These are phyloP conservation scores for Heteropelma amictum DNA, from an alignment of 2,888 invertebrate genomes.

Conservation along the genomic window DNA sequence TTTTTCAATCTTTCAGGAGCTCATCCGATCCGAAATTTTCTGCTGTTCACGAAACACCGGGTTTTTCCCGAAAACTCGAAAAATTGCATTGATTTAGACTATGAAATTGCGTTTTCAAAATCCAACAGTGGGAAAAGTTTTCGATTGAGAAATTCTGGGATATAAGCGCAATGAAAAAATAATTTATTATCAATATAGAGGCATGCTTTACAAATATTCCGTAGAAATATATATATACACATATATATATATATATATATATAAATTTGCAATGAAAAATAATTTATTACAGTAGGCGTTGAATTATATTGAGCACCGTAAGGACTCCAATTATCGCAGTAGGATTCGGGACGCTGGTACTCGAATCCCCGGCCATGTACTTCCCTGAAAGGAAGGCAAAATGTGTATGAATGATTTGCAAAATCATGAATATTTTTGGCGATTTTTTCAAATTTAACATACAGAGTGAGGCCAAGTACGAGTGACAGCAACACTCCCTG, in stretches of 20 bases:
- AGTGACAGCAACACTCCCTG: constrained; percentile 84
- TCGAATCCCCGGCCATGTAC: constrained; percentile 67
- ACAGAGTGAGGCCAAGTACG: constrained; percentile 82
- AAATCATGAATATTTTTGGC: not conserved
- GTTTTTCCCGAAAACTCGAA: not conserved
- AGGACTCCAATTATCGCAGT: constrained; percentile 62
- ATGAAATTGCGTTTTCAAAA: not conserved
- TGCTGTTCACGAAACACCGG: too few species aligned
- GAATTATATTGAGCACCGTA: constrained; percentile 62
- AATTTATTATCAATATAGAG: constrained; percentile 71
- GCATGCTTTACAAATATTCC: constrained; percentile 66
- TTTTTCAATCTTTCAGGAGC: too few species aligned
- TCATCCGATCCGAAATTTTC: too few species aligned
- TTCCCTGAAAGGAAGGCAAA: too few species aligned
- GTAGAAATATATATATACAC: constrained; percentile 62
- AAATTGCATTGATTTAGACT: not conserved
- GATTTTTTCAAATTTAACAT: too few species aligned
- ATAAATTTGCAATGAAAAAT: constrained; percentile 11
- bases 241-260: constrained; percentile 22
- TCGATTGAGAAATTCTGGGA: too few species aligned
- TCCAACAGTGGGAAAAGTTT: not conserved
- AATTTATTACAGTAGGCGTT: constrained; percentile 42
- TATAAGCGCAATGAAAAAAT: constrained; percentile 68
- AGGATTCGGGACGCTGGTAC: constrained; percentile 44
- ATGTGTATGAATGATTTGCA: too few species aligned